A percentile compares a stretch with the other conserved stretches of the same genome.
Evolutionary conservation across 1,140 invertebrate genomes (phyloP).

Genomic region (Caenorhabditis inopinata): DNA sequence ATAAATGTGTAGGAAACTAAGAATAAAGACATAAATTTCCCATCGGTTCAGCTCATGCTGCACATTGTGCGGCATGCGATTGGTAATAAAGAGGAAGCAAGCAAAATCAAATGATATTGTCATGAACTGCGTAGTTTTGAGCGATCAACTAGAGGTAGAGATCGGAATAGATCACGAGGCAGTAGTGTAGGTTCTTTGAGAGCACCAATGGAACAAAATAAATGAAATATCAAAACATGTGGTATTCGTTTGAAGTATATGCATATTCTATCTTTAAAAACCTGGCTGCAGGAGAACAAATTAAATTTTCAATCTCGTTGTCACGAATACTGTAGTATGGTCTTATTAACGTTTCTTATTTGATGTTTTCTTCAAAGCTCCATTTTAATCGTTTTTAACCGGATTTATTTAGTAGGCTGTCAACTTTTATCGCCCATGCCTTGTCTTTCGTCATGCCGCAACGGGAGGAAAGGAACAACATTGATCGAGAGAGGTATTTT

Average conservation of each 20-base stretch:
- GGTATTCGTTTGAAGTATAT: too few relatives aligned
- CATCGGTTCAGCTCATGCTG: background rate
- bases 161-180: too few relatives aligned
- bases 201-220: too few relatives aligned
- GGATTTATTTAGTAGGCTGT: background rate
- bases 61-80: background rate
- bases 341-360: too few relatives aligned
- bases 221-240: too few relatives aligned
- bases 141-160: background rate
- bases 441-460: background rate
- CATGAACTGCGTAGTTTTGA: background rate
- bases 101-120: too few relatives aligned
- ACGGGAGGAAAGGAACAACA: background rate
- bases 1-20: conserved; percentile 11
- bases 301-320: too few relatives aligned
- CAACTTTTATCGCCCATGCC: conserved; percentile 1
- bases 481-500: background rate
- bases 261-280: too few relatives aligned
- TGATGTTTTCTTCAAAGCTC: too few relatives aligned
- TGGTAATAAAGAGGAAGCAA: background rate
- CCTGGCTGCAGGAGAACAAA: too few relatives aligned
- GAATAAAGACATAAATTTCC: background rate
- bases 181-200: too few relatives aligned
- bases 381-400: background rate
- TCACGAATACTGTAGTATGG: too few relatives aligned